A percentile compares a stretch with the other conserved stretches of the same genome.
Conservation (phyloP, 2,797 vertebrate genomes). For the Micromesistius poutassou region DNA sequence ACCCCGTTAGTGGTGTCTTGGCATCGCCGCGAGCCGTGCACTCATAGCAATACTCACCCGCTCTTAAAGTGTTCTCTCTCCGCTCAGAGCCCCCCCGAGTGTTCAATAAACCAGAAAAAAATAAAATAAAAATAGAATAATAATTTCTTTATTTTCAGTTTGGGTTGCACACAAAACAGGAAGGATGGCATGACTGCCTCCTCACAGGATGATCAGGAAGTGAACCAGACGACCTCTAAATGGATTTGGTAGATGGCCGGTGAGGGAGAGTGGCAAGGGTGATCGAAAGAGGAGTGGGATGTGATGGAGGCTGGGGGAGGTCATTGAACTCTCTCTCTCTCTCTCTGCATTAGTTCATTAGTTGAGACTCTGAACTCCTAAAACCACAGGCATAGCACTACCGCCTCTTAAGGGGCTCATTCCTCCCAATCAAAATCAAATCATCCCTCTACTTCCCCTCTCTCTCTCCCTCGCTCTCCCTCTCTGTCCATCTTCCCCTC, state of each 20-base stretch:
- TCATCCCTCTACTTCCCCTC: conserved; percentile 46
- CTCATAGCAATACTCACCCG: conserved; percentile 45
- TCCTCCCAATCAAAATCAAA: conserved; percentile 71
- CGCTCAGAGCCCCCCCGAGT: conserved; percentile 6
- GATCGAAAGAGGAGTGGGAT: conserved; percentile 48
- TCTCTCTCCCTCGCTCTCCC: conserved; percentile 13
- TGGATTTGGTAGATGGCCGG: conserved; percentile 27
- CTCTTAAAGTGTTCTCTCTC: conserved; percentile 30
- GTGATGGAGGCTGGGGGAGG: conserved; percentile 30
- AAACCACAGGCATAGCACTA: conserved; percentile 61
- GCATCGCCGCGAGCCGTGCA: conserved; percentile 33
- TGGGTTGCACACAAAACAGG: conserved; percentile 18
- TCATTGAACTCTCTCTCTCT: conserved; percentile 54
- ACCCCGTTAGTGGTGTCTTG: conserved; percentile 48
- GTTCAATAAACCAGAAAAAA: conserved; percentile 9
- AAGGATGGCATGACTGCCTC: conserved; percentile 50
- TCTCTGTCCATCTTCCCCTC: conserved; percentile 32
- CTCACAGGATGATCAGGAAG: conserved; percentile 56
- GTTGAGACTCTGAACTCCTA: conserved; percentile 53
- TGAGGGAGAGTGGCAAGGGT: conserved; percentile 40
- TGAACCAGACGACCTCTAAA: conserved; percentile 41
- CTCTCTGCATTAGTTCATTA: conserved; percentile 54
- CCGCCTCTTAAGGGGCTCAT: conserved; percentile 61
- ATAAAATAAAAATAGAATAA: neutral
- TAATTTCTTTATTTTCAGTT: conserved; percentile 23